Evolutionary conservation across 2,797 vertebrate genomes (phyloP), one percentile per base, ranked within the genome.

Genomic region (Bufotes viridis): DNA sequence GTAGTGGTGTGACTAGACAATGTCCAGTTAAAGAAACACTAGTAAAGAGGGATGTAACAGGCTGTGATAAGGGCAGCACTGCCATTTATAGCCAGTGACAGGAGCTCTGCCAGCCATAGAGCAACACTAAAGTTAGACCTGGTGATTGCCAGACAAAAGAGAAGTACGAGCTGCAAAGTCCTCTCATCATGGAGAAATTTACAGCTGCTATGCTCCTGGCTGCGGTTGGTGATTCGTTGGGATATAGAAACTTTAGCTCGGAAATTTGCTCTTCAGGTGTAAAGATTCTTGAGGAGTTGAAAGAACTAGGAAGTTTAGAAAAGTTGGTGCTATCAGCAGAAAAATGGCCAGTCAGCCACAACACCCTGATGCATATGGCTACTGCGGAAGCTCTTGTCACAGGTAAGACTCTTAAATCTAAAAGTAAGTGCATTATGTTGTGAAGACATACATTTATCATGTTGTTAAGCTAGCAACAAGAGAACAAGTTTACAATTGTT

Each of bases 341-440:
- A 70, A 96, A 95, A 91, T 99, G 98, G 98, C 97, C 97, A 0
- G 94, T 98, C 87, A 99, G 98, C 76, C 96, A 97, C 92, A 96
- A 97, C 87, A 95, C 95, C 0, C 74, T 97, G 92, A 98, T 99
- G 98, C 97, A 97, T 93, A 96, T 99, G 94, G 96, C 96, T 78
- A 99, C 98, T 0, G 97, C 97, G 0, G 95, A 97, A 92, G 97
- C 97, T 75, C 96, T 99, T 51, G 90, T 97, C 91, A 97, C 98
- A 95, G 98, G 98, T 99, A 94, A 92, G 87, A 76, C 15, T 24
- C n/a, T n/a, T 61, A 49, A 18, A 80, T n/a, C 18, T 20, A 34
- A 22, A 22, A 6, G n/a, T 65, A 13, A 49, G 24, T 26, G 13
- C 26, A 20, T 49, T 11, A 22, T 74, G 10, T 51, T 74, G 11